Evolutionary conservation across 1,140 invertebrate species (phyloP).

Genomic region (Sinonovacula constricta): DNA sequence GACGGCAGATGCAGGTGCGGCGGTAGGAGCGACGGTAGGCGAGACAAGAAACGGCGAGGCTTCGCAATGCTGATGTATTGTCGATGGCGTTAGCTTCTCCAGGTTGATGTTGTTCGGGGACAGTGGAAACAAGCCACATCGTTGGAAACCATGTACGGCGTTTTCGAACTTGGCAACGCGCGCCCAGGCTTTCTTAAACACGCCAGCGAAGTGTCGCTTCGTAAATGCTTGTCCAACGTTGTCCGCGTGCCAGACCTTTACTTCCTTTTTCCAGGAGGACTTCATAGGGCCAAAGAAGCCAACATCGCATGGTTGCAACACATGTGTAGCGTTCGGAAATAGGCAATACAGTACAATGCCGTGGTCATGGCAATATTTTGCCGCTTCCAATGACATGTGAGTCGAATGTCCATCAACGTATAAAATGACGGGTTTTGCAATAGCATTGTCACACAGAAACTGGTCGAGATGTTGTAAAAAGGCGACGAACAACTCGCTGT

Average conservation of each 20-base stretch:
- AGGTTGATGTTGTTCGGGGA: not conserved
- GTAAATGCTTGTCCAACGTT: slow-evolving; percentile 1
- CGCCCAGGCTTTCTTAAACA: not conserved
- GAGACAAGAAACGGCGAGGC: no score
- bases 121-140: not conserved
- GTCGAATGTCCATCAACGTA: slow-evolving; percentile 38
- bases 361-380: slow-evolving; percentile 6
- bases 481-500: not conserved
- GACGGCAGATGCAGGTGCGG: no score
- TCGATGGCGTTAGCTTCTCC: no score
- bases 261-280: slow-evolving; percentile 13
- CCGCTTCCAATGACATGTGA: slow-evolving; percentile 14
- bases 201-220: slow-evolving; percentile 2
- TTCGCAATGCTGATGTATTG: no score
- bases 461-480: not conserved
- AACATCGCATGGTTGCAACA: slow-evolving; percentile 15
- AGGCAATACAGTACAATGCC: slow-evolving; percentile 28
- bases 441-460: not conserved
- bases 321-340: slow-evolving; percentile 12
- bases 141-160: slow-evolving; percentile 5
- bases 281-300: slow-evolving; percentile 21
- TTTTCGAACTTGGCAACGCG: slow-evolving; percentile 13
- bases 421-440: slow-evolving; percentile 20
- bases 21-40: no score
- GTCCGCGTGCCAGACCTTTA: slow-evolving; percentile 8